A percentile compares a stretch with the other conserved stretches of the same genome.
Evolutionary conservation across 2,888 invertebrate species (phyloP).

Genomic region (Aleiodes alternator): DNA sequence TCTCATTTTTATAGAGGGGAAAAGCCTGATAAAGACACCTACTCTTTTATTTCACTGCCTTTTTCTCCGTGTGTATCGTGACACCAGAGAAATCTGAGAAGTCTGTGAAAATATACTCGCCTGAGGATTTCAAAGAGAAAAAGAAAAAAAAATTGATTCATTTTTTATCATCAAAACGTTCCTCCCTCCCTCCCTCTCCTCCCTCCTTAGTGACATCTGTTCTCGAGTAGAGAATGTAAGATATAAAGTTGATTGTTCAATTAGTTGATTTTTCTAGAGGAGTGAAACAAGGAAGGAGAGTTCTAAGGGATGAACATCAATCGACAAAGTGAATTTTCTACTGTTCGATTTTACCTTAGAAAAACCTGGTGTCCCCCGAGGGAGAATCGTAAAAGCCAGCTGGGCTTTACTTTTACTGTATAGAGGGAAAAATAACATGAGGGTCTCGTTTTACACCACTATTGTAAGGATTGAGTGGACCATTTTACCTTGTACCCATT

Average conservation of each 20-base stretch:
- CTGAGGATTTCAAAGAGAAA: neutral
- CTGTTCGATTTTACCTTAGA: neutral
- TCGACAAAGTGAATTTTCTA: neutral
- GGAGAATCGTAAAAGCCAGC: conserved; percentile 18
- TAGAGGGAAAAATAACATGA: too few relatives aligned
- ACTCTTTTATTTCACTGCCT: conserved; percentile 36
- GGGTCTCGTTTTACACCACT: too few relatives aligned
- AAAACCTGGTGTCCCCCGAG: neutral
- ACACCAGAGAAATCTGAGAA: conserved; percentile 17
- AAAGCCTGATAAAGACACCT: conserved; percentile 44
- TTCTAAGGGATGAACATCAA: too few relatives aligned
- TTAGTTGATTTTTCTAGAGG: conserved; percentile 1
- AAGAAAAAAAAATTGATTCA: neutral
- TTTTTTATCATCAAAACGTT: neutral
- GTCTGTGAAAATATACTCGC: conserved; percentile 1
- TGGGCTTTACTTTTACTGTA: neutral
- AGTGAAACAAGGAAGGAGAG: neutral
- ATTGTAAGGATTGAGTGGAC: too few relatives aligned
- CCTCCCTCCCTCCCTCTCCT: neutral
- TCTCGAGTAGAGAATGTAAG: neutral
- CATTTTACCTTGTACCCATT: too few relatives aligned
- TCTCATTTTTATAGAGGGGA: conserved; percentile 7
- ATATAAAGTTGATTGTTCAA: conserved; percentile 17
- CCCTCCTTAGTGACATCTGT: conserved; percentile 14
- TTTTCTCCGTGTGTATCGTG: conserved; percentile 26